These are phyloP conservation scores for Anolis carolinensis DNA, from an alignment of 2,113 vertebrate species.

Conservation along the genomic window DNA sequence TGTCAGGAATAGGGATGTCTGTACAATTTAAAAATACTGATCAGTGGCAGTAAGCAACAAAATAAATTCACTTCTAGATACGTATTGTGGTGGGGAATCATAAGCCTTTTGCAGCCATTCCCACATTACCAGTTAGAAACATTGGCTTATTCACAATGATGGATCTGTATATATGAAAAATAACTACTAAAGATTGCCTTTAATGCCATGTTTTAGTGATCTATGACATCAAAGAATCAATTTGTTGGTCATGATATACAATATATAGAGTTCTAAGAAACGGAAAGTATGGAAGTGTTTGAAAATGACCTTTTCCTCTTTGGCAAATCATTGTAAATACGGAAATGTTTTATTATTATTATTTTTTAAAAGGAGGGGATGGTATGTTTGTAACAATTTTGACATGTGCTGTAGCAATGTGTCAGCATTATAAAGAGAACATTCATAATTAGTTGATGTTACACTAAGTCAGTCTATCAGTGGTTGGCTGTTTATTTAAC, in stretches of 20 bases:
- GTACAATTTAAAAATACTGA: background rate
- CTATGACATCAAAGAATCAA: conserved; percentile 35
- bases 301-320: conserved; percentile 46
- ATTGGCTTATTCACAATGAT: background rate
- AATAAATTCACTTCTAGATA: background rate
- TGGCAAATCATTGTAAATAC: conserved; percentile 50
- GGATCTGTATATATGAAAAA: background rate
- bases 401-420: background rate
- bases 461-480: background rate
- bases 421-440: no score
- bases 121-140: background rate
- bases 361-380: conserved; percentile 41
- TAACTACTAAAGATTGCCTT: background rate
- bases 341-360: conserved; percentile 31
- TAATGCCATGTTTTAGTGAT: conserved; percentile 3
- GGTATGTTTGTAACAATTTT: conserved; percentile 38
- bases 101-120: background rate
- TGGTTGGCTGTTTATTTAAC: background rate
- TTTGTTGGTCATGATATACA: background rate
- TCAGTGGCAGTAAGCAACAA: background rate
- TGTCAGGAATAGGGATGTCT: no score
- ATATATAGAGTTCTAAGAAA: conserved; percentile 42
- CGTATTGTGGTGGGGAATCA: background rate
- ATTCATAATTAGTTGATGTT: no score
- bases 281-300: conserved; percentile 39